Conservation (phyloP, 2,113 vertebrate genomes). For the Hemichromis elongatus region DNA sequence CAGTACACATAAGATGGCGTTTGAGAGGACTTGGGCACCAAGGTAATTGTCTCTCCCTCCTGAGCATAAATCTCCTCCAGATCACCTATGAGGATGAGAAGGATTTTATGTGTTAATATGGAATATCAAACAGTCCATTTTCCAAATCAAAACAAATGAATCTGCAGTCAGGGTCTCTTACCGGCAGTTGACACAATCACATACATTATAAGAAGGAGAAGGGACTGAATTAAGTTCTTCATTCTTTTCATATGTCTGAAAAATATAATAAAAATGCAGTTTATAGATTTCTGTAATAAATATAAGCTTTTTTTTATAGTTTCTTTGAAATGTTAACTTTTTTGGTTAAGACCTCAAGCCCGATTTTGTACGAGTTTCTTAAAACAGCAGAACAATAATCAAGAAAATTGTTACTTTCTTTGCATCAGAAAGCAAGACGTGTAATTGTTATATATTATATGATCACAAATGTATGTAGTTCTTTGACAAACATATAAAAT, state of each 20-base stretch:
- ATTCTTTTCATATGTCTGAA: slow-evolving; percentile 33
- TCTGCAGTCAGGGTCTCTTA: not conserved
- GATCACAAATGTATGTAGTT: not conserved
- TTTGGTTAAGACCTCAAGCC: not conserved
- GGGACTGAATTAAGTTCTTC: not conserved
- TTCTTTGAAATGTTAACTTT: not conserved
- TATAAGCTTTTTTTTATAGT: not conserved
- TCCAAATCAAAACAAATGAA: not conserved
- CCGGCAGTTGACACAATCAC: not conserved
- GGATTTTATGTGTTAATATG: not conserved
- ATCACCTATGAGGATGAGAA: slow-evolving; percentile 13
- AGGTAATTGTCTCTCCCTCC: not conserved
- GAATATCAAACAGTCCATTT: not conserved
- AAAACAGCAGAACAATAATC: not conserved
- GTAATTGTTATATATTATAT: not conserved
- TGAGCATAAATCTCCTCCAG: slow-evolving; percentile 6
- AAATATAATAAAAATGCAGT: not conserved
- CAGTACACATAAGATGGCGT: slow-evolving; percentile 1
- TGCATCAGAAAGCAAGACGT: not conserved
- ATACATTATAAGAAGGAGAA: slow-evolving; percentile 6
- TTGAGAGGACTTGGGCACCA: fast-evolving
- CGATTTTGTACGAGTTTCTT: not conserved
- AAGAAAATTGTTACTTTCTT: not conserved
- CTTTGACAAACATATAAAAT: not conserved
- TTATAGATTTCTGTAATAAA: not conserved